phyloP scores from a whole-genome alignment of 2,113 vertebrate genomes.

The Xerus inauris region DNA sequence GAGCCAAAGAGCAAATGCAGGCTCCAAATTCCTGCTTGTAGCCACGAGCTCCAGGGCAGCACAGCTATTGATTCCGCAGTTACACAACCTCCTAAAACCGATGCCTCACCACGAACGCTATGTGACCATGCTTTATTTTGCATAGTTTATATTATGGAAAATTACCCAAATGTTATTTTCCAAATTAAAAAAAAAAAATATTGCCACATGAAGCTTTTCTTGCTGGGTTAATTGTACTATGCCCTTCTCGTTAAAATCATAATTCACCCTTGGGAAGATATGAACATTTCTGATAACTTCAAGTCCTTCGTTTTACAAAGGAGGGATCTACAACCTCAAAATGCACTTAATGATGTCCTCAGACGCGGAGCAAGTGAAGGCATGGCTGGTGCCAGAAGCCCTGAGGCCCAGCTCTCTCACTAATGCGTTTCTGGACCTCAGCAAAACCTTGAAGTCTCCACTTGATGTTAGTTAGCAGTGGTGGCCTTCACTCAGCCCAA shows the following conservation, averaged over 20 bases:
- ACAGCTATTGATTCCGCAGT: not conserved
- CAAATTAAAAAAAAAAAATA: slow-evolving; percentile 19
- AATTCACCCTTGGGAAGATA: not conserved
- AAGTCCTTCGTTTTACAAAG: not conserved
- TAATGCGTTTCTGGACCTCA: not conserved
- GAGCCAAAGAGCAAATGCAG: not conserved
- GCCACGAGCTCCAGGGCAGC: too few relatives aligned
- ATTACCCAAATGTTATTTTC: slow-evolving; percentile 4
- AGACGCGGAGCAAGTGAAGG: not conserved
- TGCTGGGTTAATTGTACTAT: not conserved
- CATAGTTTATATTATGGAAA: not conserved
- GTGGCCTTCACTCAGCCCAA: not conserved
- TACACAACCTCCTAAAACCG: not conserved
- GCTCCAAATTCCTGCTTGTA: not conserved
- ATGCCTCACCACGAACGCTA: not conserved
- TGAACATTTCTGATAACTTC: not conserved
- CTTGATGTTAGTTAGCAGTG: not conserved
- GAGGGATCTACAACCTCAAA: not conserved
- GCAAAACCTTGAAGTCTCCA: not conserved
- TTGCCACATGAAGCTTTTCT: not conserved
- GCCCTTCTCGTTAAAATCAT: not conserved
- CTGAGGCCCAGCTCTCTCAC: not conserved
- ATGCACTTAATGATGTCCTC: not conserved
- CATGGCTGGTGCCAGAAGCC: not conserved
- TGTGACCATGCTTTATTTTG: not conserved